Evolutionary conservation across 2,888 invertebrate species (phyloP).

Genomic region (Norana najaformis): DNA sequence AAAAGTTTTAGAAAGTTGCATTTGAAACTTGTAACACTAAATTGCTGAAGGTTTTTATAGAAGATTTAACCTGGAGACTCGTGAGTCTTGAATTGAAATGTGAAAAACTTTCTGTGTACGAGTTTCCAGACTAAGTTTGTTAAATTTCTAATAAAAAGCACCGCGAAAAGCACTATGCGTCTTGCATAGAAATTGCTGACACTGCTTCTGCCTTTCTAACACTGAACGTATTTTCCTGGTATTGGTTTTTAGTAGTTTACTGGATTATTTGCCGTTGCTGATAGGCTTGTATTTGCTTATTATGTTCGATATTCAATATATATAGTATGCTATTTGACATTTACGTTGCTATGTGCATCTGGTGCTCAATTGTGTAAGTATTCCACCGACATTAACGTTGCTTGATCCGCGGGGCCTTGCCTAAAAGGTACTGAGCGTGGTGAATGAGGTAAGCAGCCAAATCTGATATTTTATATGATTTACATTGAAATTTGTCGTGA

Average conservation of each 20-base stretch:
- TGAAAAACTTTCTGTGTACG: background rate
- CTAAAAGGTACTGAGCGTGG: background rate
- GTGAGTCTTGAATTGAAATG: background rate
- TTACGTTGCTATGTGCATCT: background rate
- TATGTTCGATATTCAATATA: background rate
- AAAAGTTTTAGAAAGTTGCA: background rate
- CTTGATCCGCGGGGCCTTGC: background rate
- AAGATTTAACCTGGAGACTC: too few relatives aligned
- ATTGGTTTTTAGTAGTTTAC: background rate
- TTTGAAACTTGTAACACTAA: background rate
- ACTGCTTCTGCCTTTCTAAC: background rate
- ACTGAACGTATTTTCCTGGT: too few relatives aligned
- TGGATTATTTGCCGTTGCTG: background rate
- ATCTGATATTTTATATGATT: background rate
- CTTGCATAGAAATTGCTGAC: background rate
- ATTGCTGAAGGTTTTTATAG: too few relatives aligned
- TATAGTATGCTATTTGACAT: background rate
- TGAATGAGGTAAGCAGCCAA: background rate
- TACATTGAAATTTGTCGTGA: background rate
- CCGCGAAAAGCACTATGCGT: background rate
- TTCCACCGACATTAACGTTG: background rate
- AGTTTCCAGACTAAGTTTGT: background rate
- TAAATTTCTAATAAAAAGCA: background rate
- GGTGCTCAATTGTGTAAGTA: background rate
- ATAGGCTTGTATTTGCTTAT: background rate